Evolutionary conservation across 2,113 vertebrate species (phyloP), one percentile per base, ranked within the genome.

Genomic region (Porphyrio hochstetteri): DNA sequence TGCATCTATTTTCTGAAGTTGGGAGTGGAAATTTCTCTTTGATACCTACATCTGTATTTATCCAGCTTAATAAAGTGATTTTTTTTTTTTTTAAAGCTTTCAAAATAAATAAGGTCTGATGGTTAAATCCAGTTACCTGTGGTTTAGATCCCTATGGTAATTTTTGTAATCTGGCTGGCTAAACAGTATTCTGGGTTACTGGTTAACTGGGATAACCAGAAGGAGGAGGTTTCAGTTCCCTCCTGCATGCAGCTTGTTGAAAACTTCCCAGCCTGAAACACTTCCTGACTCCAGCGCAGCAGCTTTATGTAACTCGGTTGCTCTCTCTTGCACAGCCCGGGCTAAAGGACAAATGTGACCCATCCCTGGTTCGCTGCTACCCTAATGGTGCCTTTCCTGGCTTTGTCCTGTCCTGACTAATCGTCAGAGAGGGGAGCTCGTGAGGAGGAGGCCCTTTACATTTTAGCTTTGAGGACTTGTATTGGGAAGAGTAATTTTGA

Each of bases 151-250:
- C 31, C 48, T 48, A 0, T 36, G 77, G 61, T 89, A 85, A 44
- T 78, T 93, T 85, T 90, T 11, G 24, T 76, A 90, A 76, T 76
- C 88, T 84, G 77, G 25, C 11, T 90, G 65, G 68, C 65, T 85
- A 61, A 88, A 40, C 63, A 55, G 8, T 74, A 33, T 91, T 91
- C 46, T 88, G 80, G 91, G 85, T 95, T 95, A 93, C 88, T 97
- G 67, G 95, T 95, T 95, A 94, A 94, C 91, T 59, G 48, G 86
- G 87, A 33, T 94, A 92, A 86, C 28, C 63, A 92, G 79, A 80
- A 94, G 56, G 33, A 81, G 42, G 67, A 81, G 78, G 76, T 82
- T 91, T 93, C 78, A 11, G 29, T 72, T 94, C 57, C 61, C 88
- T 95, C 82, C 82, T 87, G 65, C 6, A 1, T 11, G 11, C 44